phyloP scores from a whole-genome alignment of 2,797 vertebrate genomes.

The Percopsis omiscomaycus region DNA sequence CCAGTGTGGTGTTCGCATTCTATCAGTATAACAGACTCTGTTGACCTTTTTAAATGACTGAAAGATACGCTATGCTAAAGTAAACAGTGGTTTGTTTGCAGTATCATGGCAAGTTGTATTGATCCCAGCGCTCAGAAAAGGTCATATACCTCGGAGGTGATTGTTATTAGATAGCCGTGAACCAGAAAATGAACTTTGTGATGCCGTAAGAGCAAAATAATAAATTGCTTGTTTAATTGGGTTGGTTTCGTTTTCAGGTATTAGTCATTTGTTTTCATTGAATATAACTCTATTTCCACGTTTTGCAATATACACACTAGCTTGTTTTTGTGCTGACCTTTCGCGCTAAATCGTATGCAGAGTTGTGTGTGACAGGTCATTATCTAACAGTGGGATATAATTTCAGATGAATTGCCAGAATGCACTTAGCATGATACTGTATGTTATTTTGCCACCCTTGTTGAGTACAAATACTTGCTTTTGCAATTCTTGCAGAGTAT shows the following conservation, averaged over 20 bases:
- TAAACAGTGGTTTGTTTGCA: slow-evolving; percentile 71
- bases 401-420: slow-evolving; percentile 53
- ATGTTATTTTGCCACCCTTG: neutral
- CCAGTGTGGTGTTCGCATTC: slow-evolving; percentile 41
- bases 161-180: slow-evolving; percentile 67
- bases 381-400: slow-evolving; percentile 56
- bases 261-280: slow-evolving; percentile 20
- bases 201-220: slow-evolving; percentile 18
- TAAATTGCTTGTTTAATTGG: slow-evolving; percentile 44
- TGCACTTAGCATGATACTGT: slow-evolving; percentile 37
- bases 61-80: slow-evolving; percentile 67
- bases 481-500: too few relatives aligned
- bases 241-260: slow-evolving; percentile 6
- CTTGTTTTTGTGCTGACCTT: slow-evolving; percentile 26
- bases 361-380: slow-evolving; percentile 48
- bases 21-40: slow-evolving; percentile 62
- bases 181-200: slow-evolving; percentile 53
- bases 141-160: slow-evolving; percentile 64
- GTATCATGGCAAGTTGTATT: slow-evolving; percentile 60
- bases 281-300: neutral
- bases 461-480: too few relatives aligned
- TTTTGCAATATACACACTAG: slow-evolving; percentile 4
- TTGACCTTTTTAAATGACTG: slow-evolving; percentile 76
- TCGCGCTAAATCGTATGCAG: slow-evolving; percentile 54
- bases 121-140: slow-evolving; percentile 67